Percentiles rank a stretch among this genome's conserved stretches.
These are phyloP conservation scores for Bubo bubo DNA, from an alignment of 2,113 vertebrate species.

Conservation along the genomic window DNA sequence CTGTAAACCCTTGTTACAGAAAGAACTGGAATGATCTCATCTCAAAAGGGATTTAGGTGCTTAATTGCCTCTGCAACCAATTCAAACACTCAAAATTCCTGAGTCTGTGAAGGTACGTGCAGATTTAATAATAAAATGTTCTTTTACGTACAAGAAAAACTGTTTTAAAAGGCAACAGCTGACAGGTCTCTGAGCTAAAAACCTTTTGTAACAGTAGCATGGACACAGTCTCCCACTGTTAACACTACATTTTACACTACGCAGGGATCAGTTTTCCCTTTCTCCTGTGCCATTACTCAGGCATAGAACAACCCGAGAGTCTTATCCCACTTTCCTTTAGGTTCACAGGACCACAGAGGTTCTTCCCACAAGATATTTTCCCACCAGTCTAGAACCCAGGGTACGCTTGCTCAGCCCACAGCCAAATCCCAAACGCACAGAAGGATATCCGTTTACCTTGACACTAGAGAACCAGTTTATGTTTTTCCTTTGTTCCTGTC, in stretches of 20 bases:
- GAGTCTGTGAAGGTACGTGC: not conserved
- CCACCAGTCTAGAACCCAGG: not conserved
- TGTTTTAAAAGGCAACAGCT: not conserved
- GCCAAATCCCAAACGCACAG: not conserved
- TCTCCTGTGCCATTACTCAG: not conserved
- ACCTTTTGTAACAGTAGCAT: not conserved
- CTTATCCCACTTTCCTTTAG: not conserved
- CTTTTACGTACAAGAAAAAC: not conserved
- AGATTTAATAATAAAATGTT: not conserved
- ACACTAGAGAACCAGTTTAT: not conserved
- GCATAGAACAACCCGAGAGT: rapidly evolving
- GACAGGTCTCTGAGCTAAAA: not conserved
- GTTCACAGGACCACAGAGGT: not conserved
- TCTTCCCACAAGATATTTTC: not conserved
- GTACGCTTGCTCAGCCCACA: not conserved
- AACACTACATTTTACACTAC: not conserved
- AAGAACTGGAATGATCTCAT: not conserved
- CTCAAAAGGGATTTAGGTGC: constrained; percentile 3
- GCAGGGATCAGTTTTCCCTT: not conserved
- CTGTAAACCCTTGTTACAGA: not conserved
- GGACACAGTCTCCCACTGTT: not conserved
- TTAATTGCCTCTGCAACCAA: not conserved
- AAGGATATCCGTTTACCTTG: not conserved
- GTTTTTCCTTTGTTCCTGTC: not conserved
- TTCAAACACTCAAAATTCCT: not conserved